Evolutionary conservation across 1,140 invertebrate species (phyloP).

Genomic region (Spodoptera litura): DNA sequence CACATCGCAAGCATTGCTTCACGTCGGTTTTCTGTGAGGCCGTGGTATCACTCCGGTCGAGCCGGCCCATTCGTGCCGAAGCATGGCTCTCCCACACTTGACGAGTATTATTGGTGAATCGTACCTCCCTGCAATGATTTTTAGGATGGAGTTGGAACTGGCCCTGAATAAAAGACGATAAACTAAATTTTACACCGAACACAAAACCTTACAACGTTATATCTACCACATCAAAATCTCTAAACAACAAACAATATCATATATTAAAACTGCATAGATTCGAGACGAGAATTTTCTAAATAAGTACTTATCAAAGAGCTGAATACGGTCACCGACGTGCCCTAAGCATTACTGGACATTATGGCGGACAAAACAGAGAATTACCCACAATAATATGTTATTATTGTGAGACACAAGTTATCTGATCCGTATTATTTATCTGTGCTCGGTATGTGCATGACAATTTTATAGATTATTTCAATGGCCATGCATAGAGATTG

Average conservation of each 20-base stretch:
- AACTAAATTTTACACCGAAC: too few relatives aligned
- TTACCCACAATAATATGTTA: conserved; percentile 80
- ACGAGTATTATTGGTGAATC: too few relatives aligned
- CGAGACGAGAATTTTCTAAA: conserved; percentile 30
- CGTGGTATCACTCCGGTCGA: too few relatives aligned
- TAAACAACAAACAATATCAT: conserved; percentile 6
- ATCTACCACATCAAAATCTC: background rate
- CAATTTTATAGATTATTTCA: conserved; percentile 79
- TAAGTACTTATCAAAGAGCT: conserved; percentile 23
- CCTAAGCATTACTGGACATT: conserved; percentile 50
- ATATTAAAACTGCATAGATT: conserved; percentile 4
- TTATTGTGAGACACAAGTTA: conserved; percentile 76
- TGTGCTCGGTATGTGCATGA: conserved; percentile 74
- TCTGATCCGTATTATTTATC: conserved; percentile 81
- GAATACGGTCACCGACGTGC: conserved; percentile 27
- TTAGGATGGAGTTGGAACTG: too few relatives aligned
- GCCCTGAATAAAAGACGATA: too few relatives aligned
- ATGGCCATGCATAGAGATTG: conserved; percentile 71
- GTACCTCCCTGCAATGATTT: too few relatives aligned
- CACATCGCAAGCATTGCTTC: too few relatives aligned
- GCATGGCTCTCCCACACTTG: too few relatives aligned
- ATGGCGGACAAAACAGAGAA: conserved; percentile 64
- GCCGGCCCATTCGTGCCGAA: too few relatives aligned
- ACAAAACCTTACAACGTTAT: background rate
- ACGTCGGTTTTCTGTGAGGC: too few relatives aligned